Evolutionary conservation across 2,888 invertebrate species (phyloP).

Genomic region (Caenorhabditis sp.): DNA sequence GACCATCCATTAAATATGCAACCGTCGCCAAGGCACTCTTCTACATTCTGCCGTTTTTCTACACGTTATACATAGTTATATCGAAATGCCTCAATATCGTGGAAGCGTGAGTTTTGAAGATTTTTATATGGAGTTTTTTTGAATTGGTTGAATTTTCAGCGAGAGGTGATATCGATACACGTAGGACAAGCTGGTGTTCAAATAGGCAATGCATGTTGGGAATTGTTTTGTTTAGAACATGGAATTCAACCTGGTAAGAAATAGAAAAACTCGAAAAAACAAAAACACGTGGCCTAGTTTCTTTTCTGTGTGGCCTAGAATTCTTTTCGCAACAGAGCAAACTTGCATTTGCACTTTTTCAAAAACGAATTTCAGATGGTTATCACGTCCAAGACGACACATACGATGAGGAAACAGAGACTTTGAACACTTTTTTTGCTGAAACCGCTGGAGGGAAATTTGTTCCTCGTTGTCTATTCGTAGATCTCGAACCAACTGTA

Average conservation of each 20-base stretch:
- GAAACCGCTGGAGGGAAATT: constrained; percentile 83
- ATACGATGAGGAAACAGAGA: constrained; percentile 79
- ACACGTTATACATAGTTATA: background rate
- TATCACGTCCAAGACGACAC: constrained; percentile 49
- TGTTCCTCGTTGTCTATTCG: constrained; percentile 55
- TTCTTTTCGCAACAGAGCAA: background rate
- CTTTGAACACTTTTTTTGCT: constrained; percentile 82
- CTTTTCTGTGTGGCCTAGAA: no score
- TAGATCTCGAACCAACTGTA: constrained; percentile 66
- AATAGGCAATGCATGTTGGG: constrained; percentile 75
- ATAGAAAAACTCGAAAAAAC: background rate
- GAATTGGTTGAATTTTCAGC: constrained; percentile 20
- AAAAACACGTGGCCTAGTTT: no score
- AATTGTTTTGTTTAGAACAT: constrained; percentile 76
- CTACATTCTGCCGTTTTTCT: background rate
- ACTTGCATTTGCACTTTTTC: constrained; percentile 2
- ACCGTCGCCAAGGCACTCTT: background rate
- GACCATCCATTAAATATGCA: background rate
- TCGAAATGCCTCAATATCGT: constrained; percentile 36
- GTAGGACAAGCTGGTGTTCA: constrained; percentile 59
- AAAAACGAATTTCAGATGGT: constrained; percentile 42
- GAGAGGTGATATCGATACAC: constrained; percentile 55
- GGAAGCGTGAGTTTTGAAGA: constrained; percentile 30
- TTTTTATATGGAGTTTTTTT: background rate
- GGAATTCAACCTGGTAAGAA: constrained; percentile 74